Percentiles rank a stretch among this genome's conserved stretches.
These are phyloP conservation scores for Orbicella faveolata DNA, from an alignment of 64 coral and sea anemone species.

Conservation along the genomic window DNA sequence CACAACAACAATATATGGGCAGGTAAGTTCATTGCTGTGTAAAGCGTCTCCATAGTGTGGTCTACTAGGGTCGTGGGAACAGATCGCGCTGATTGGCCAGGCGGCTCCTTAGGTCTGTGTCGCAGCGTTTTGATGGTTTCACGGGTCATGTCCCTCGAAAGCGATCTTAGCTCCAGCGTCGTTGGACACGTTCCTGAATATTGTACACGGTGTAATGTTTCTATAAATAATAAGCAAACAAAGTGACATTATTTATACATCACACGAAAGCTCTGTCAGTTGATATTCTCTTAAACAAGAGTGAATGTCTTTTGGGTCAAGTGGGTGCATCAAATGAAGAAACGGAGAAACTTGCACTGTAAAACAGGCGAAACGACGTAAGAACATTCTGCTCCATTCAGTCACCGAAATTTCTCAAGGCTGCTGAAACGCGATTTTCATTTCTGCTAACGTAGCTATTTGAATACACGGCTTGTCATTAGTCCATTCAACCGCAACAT, in stretches of 20 bases:
- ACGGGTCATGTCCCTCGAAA: constrained; percentile 21
- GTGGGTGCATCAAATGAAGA: too few species aligned
- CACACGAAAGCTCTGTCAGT: background rate
- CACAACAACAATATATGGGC: constrained; percentile 47
- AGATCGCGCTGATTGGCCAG: constrained; percentile 50
- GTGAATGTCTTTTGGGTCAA: background rate
- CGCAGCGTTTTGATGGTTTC: constrained; percentile 19
- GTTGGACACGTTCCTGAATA: constrained; percentile 18
- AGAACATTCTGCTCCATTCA: too few species aligned
- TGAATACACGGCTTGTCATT: background rate
- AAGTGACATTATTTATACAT: background rate
- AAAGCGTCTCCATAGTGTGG: background rate
- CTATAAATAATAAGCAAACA: constrained; percentile 16
- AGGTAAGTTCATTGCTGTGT: constrained; percentile 9
- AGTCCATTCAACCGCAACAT: background rate
- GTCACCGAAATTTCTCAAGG: too few species aligned
- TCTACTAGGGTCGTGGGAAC: constrained; percentile 71
- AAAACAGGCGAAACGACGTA: too few species aligned
- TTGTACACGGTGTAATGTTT: background rate
- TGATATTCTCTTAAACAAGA: background rate
- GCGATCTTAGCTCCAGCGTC: background rate
- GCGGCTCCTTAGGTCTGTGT: background rate
- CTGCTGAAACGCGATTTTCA: background rate
- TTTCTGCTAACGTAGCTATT: background rate
- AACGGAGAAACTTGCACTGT: too few species aligned